These are phyloP conservation scores for Beaufortia kweichowensis DNA, from an alignment of 2,113 vertebrate species.

Conservation along the genomic window DNA sequence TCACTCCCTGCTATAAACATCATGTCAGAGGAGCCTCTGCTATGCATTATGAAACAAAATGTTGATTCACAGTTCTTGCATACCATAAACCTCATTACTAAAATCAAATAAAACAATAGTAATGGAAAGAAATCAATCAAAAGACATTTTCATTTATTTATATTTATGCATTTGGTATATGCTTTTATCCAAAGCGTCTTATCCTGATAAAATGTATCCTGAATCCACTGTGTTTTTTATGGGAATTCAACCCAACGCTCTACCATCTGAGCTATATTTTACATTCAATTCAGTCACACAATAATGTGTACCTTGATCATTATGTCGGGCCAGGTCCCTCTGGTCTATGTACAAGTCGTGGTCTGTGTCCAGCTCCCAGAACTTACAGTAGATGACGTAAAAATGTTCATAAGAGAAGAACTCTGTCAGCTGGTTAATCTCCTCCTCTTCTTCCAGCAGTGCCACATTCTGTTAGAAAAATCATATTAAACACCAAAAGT, in stretches of 20 bases:
- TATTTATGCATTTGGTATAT: no score
- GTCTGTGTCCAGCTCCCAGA: slow-evolving; percentile 96
- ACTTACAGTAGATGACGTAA: slow-evolving; percentile 98
- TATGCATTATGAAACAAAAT: no score
- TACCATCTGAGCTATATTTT: no score
- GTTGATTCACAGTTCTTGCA: no score
- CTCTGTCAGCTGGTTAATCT: slow-evolving; percentile 93
- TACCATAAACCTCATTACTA: no score
- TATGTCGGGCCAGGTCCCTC: slow-evolving; percentile 87
- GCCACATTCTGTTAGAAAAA: slow-evolving; percentile 78
- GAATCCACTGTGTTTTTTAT: no score
- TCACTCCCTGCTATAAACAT: slow-evolving; percentile 9
- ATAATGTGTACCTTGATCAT: slow-evolving; percentile 83
- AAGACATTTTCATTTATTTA: no score
- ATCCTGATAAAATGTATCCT: no score
- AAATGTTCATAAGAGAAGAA: slow-evolving; percentile 98
- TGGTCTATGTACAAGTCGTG: slow-evolving; percentile 92
- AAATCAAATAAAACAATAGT: no score
- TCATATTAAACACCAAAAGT: background rate
- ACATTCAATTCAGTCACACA: background rate
- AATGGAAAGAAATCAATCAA: no score
- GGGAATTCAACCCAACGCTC: no score
- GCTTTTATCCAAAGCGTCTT: no score
- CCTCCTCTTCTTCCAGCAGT: slow-evolving; percentile 87
- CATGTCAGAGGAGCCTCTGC: background rate